Evolutionary conservation across 2,797 vertebrate genomes (phyloP), one percentile per base, ranked within the genome.

Genomic region (Sebastes paucispinis): DNA sequence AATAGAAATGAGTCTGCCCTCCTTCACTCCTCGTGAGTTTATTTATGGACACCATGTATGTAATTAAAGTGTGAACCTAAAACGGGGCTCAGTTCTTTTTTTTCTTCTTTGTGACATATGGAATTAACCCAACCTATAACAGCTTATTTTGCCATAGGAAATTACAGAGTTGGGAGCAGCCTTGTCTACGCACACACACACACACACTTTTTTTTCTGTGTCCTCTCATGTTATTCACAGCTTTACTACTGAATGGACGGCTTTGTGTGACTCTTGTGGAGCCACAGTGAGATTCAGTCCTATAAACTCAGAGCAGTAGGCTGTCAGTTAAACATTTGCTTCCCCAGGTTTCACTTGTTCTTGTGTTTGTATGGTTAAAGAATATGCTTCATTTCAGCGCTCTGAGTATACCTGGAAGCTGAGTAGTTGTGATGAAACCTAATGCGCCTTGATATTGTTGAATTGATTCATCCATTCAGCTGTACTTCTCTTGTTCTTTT

Each of bases 151-250:
- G 77, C 85, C 70, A 77, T 85, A 82, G 88, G 89, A 95, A 95
- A 95, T 94, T 93, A 93, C 91, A 95, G 93, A 90, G 89, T 88
- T 75, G 77, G 84, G 75, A 90, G 77, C 85, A 83, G 83, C 80
- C 85, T 75, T 77, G 83, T 79, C 77, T 36, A 27, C 31, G 0
- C 10, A 36, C 34, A 36, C 11, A 36, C 34, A 36, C 11, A 36
- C 34, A 36, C 34, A 4, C 32, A 10, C 29, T 6, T 6, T 5
- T 6, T 52, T 90, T 77, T 77, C 76, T 79, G 78, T 90, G 80
- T 86, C 77, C 79, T 68, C 85, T 89, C 20, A 55, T 91, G 91
- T 88, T 91, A 81, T 88, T 91, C 83, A 88, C 92, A 88, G 88
- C 87, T 90, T 89, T 74, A 79, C 79, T 78, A 24, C 70, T 95